phyloP scores from a whole-genome alignment of 2,113 vertebrate genomes.

The Lethenteron reissneri region DNA sequence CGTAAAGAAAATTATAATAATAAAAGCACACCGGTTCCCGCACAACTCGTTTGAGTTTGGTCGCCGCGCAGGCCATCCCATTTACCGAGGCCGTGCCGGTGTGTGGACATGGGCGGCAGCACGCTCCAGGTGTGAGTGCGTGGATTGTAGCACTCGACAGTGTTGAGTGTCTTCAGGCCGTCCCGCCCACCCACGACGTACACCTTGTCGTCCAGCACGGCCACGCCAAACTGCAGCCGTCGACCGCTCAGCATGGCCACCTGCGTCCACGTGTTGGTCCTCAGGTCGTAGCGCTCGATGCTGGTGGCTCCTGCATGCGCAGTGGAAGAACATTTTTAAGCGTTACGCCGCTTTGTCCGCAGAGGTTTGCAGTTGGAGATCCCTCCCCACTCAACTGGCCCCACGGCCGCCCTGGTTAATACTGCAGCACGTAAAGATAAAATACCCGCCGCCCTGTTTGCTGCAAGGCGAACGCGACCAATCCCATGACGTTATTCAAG shows the following conservation, averaged over 20 bases:
- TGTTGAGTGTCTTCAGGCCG: constrained; percentile 85
- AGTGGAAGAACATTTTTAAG: neutral
- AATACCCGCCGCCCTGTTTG: no score
- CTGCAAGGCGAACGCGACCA: no score
- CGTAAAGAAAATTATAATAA: neutral
- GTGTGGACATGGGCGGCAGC: constrained; percentile 95
- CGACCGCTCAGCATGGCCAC: constrained; percentile 90
- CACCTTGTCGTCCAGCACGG: constrained; percentile 63
- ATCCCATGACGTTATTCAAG: no score
- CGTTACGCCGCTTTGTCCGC: no score
- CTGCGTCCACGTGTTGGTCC: constrained; percentile 68
- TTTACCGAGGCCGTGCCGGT: constrained; percentile 78
- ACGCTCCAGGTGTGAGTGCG: constrained; percentile 82
- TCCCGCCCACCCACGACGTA: constrained; percentile 88
- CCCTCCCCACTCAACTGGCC: no score
- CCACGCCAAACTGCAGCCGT: constrained; percentile 75
- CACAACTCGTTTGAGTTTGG: no score
- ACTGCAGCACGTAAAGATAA: no score
- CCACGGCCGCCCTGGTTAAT: no score
- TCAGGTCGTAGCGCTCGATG: constrained; percentile 89
- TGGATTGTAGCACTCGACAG: constrained; percentile 90
- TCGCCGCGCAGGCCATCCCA: neutral
- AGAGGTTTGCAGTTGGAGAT: no score
- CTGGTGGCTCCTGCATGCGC: constrained; percentile 58
- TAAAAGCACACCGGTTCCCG: neutral